Conservation (phyloP, 2,888 invertebrate species). For the Willowsia nigromaculata region DNA sequence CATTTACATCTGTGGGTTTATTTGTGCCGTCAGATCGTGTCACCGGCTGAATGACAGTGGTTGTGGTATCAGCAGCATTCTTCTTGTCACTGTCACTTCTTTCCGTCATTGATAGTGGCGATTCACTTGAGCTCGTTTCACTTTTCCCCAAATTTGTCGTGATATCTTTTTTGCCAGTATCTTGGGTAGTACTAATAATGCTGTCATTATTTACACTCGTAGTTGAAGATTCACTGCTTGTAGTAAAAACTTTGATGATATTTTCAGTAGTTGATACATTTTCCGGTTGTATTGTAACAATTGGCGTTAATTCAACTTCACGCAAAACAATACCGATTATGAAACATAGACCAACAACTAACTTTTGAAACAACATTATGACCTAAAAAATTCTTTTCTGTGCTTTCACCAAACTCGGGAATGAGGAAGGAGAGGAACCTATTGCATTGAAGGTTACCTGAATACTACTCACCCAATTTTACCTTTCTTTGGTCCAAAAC, state of each 20-base stretch:
- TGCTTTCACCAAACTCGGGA: neutral
- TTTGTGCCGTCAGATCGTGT: neutral
- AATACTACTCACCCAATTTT: neutral
- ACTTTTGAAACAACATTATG: neutral
- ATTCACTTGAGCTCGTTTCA: neutral
- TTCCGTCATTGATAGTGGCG: neutral
- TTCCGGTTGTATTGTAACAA: neutral
- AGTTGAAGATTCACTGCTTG: neutral
- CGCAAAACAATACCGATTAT: neutral
- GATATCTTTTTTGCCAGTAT: neutral
- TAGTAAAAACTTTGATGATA: neutral
- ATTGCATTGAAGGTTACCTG: conserved; percentile 5
- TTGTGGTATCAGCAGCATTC: neutral
- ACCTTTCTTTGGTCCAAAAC: neutral
- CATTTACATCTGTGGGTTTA: neutral
- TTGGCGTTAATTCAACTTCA: conserved; percentile 19
- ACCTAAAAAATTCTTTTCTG: neutral
- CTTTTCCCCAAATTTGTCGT: neutral
- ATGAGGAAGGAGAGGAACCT: neutral
- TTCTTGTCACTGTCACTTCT: neutral
- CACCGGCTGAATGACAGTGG: neutral
- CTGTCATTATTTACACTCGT: neutral
- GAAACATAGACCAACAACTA: neutral
- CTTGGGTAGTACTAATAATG: neutral
- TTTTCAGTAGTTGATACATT: neutral